Evolutionary conservation across 1,140 invertebrate species (phyloP).

Genomic region (Melanaphis sacchari): DNA sequence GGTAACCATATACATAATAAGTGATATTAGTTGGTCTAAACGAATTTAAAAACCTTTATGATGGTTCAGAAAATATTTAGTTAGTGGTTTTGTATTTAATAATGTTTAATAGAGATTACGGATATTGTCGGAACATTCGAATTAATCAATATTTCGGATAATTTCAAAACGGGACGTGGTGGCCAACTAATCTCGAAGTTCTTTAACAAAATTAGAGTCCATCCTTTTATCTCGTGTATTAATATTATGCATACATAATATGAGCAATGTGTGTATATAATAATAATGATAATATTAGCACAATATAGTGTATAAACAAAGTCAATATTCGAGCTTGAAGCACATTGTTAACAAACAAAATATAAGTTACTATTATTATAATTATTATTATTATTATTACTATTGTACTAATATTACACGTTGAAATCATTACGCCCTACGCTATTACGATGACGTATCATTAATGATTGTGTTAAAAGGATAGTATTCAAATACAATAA

Average conservation of each 20-base stretch:
- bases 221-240: conserved; percentile 3
- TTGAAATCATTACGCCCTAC: background rate
- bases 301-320: background rate
- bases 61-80: conserved; percentile 2
- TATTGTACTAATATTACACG: conserved; percentile 6
- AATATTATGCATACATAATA: background rate
- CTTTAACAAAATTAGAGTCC: conserved; percentile 18
- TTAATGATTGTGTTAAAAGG: background rate
- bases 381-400: background rate
- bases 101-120: background rate
- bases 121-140: background rate
- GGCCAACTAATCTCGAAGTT: background rate
- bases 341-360: background rate
- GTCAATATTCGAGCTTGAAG: background rate
- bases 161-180: background rate
- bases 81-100: conserved; percentile 7
- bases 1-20: background rate
- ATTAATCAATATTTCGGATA: conserved; percentile 19
- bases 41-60: background rate
- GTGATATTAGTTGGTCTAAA: background rate
- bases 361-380: background rate
- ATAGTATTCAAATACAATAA: background rate
- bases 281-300: background rate
- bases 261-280: background rate
- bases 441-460: background rate